Percentiles rank a stretch among this genome's conserved stretches.
Conservation (phyloP, 2,113 vertebrate species). For the Macroglossus sobrinus region DNA sequence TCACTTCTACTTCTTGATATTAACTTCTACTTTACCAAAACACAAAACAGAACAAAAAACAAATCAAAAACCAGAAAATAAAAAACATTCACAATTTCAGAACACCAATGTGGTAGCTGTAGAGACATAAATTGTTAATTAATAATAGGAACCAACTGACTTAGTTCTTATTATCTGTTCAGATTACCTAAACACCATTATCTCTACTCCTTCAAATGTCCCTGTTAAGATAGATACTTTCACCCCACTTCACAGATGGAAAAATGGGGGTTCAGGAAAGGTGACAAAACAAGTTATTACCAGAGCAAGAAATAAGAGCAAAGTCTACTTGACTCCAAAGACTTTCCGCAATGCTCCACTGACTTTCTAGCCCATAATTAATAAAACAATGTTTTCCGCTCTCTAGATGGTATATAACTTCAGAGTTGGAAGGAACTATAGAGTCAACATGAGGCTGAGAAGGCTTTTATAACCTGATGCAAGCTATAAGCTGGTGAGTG, state of each 20-base stretch:
- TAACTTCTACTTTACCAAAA: not conserved
- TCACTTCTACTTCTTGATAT: not conserved
- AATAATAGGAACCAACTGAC: not conserved
- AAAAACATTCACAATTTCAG: not conserved
- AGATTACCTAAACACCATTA: not conserved
- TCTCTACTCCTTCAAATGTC: not conserved
- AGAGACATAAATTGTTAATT: not conserved
- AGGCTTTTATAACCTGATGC: not conserved
- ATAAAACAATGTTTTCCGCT: not conserved
- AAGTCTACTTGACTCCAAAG: not conserved
- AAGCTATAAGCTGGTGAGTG: not conserved
- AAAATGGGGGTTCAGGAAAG: not conserved
- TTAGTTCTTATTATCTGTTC: not conserved
- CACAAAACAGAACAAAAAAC: not conserved
- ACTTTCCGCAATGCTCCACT: not conserved
- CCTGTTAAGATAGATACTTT: not conserved
- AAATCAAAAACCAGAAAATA: not conserved
- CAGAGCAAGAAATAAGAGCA: not conserved
- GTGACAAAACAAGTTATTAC: not conserved
- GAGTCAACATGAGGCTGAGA: not conserved
- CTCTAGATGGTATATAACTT: not conserved
- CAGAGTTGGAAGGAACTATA: not conserved
- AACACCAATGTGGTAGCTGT: not conserved
- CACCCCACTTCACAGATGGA: not conserved
- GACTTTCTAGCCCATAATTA: not conserved